A percentile compares a stretch with the other conserved stretches of the same genome.
Conservation (phyloP, 2,797 vertebrate species). For the Hoplostethus mediterraneus region DNA sequence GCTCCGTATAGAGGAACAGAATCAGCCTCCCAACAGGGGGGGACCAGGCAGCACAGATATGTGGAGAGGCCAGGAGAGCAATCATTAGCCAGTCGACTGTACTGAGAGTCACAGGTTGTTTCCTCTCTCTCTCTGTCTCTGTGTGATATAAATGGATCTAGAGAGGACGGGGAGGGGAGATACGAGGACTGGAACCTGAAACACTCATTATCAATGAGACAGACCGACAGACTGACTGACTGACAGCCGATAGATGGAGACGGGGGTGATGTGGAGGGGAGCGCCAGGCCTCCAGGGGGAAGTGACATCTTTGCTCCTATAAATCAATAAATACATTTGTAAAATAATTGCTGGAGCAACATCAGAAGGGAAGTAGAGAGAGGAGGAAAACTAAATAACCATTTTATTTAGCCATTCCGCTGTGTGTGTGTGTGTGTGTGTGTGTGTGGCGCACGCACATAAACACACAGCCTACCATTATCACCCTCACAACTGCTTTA, state of each 20-base stretch:
- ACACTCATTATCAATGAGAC: not conserved
- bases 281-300: not conserved
- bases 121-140: slow-evolving; percentile 33
- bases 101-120: slow-evolving; percentile 41
- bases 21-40: slow-evolving; percentile 42
- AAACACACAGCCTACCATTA: not conserved
- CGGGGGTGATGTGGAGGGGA: slow-evolving; percentile 14
- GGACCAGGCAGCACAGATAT: slow-evolving; percentile 45
- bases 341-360: slow-evolving; percentile 27
- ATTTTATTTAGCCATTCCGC: slow-evolving; percentile 14
- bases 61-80: slow-evolving; percentile 55
- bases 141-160: slow-evolving; percentile 56
- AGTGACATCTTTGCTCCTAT: slow-evolving; percentile 12
- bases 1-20: slow-evolving; percentile 16
- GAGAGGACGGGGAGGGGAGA: slow-evolving; percentile 49
- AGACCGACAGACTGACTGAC: slow-evolving; percentile 20
- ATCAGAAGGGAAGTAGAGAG: slow-evolving; percentile 14
- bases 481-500: not conserved
- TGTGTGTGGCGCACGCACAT: not conserved
- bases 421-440: not conserved
- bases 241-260: not conserved
- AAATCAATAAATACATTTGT: slow-evolving; percentile 27
- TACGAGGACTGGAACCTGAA: slow-evolving; percentile 22
- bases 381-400: slow-evolving; percentile 16
- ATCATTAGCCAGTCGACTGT: slow-evolving; percentile 60